Base-by-base conservation (phyloP, 2,888 invertebrate genomes). In the Hypsopygia costalis region DNA sequence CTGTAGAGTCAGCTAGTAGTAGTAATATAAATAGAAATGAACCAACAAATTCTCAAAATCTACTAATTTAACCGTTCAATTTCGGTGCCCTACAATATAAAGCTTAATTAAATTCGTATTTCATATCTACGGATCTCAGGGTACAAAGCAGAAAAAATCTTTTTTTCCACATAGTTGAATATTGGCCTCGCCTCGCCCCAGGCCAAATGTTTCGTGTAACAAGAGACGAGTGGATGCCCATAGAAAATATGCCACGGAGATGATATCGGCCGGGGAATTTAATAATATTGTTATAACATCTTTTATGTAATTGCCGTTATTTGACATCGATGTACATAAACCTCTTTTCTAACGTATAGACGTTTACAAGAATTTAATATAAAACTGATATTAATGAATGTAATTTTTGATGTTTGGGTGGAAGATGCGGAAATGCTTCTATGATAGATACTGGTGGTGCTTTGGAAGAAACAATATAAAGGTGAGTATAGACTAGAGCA, bases 101-200 rank as follows among this genome's bases (percentile, higher is more conserved):
- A 56, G 61, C 68, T 76, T 81, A 81, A 81, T 81, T 81, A 79
- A 81, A 81, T 78, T 65, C 70, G 64, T 73, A 74, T 81, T 69
- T 79, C 72, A 77, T 79, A 79, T 76, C 64, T 58, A 43, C 52
- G 63, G 52, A 57, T 55, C 49, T 49, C 44, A 40, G 45, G 47
- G 55, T 46, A 68, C 61, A 69, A 69, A 66, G 70, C 59, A 62
- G 54, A 52, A 16, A 61, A 63, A 63, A 58, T 64, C 51, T 68
- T 73, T 77, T 69, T 73, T 81, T 80, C 72, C 73, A 73, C 71
- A 63, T 72, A 72, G 75, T 76, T 78, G 68, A 70, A 67, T 75
- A 70, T 52, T 66, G 60, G 53, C 63, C 64, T 43, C 48, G 73
- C 71, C 64, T 42, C 58, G 36, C n/a, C n/a, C n/a, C n/a, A n/a